phyloP scores from a whole-genome alignment of 53 echinoderm and acorn worm genomes.

The Temnopleurus reevesii region DNA sequence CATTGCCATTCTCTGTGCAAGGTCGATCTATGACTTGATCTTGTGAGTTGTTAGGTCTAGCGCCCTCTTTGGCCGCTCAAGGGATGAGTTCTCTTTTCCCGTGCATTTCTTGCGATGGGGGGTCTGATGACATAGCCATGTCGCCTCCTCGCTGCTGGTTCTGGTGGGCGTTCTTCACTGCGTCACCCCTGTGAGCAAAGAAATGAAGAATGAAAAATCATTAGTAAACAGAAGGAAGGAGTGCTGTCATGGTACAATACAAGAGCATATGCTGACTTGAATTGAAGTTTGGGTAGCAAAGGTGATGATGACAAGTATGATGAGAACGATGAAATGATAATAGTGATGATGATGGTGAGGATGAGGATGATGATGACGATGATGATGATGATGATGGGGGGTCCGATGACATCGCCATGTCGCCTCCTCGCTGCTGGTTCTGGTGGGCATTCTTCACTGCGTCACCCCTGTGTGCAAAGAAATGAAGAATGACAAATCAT shows the following conservation, averaged over 20 bases:
- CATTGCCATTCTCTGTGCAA: no score
- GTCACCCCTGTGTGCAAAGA: slow-evolving; percentile 50
- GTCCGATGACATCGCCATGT: not conserved
- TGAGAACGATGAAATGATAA: no score
- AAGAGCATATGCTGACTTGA: no score
- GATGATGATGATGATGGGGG: no score
- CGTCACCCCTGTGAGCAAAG: slow-evolving; percentile 59
- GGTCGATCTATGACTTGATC: no score
- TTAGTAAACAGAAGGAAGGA: no score
- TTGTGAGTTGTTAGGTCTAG: not conserved
- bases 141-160: slow-evolving; percentile 32
- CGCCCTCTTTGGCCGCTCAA: slow-evolving; percentile 15
- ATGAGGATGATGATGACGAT: no score
- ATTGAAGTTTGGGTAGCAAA: no score
- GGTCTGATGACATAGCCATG: slow-evolving; percentile 29
- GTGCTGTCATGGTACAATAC: no score
- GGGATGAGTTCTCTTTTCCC: slow-evolving; percentile 35
- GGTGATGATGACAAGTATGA: no score
- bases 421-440: slow-evolving; percentile 31
- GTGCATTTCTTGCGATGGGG: not conserved
- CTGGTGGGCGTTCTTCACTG: slow-evolving; percentile 41
- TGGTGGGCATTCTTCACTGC: slow-evolving; percentile 46
- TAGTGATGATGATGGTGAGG: no score
- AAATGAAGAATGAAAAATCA: no score
- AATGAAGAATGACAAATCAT: not conserved